These are phyloP conservation scores for Heliconius ismenius DNA, from an alignment of 2,888 invertebrate genomes.

Conservation along the genomic window DNA sequence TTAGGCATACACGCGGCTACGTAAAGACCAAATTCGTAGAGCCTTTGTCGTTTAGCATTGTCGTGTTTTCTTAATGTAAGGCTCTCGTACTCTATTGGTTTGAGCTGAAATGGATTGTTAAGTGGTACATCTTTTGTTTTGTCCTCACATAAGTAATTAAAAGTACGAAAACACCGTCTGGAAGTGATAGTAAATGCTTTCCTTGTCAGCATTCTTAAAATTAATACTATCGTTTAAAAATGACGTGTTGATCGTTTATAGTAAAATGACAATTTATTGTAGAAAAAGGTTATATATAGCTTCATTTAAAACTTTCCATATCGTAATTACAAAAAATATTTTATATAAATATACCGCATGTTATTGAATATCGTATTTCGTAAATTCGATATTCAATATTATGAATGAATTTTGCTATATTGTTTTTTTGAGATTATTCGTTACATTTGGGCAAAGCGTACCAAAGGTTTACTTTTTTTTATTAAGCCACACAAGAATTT, in stretches of 20 bases:
- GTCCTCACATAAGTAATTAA: slow-evolving; percentile 30
- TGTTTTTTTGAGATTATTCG: slow-evolving; percentile 32
- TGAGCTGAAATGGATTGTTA: slow-evolving; percentile 55
- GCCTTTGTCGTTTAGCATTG: slow-evolving; percentile 59
- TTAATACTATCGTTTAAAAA: background rate
- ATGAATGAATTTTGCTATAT: slow-evolving; percentile 24
- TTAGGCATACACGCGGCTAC: slow-evolving; percentile 72
- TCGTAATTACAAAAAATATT: background rate
- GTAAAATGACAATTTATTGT: background rate
- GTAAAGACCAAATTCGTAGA: slow-evolving; percentile 73
- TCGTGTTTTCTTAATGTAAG: slow-evolving; percentile 65
- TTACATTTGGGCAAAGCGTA: slow-evolving; percentile 38
- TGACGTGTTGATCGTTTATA: background rate
- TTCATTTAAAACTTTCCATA: background rate
- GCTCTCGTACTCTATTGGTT: slow-evolving; percentile 55
- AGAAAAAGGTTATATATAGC: background rate
- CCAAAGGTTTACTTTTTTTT: slow-evolving; percentile 41
- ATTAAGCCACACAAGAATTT: slow-evolving; percentile 55
- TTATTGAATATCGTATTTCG: background rate
- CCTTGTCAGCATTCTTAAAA: slow-evolving; percentile 5
- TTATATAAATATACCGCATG: background rate
- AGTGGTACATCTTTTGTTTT: slow-evolving; percentile 47
- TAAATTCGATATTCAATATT: slow-evolving; percentile 11
- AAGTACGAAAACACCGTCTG: slow-evolving; percentile 39
- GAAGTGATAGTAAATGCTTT: slow-evolving; percentile 8